Evolutionary conservation across 2,888 invertebrate species (phyloP).

Genomic region (Stratiomys singularior): DNA sequence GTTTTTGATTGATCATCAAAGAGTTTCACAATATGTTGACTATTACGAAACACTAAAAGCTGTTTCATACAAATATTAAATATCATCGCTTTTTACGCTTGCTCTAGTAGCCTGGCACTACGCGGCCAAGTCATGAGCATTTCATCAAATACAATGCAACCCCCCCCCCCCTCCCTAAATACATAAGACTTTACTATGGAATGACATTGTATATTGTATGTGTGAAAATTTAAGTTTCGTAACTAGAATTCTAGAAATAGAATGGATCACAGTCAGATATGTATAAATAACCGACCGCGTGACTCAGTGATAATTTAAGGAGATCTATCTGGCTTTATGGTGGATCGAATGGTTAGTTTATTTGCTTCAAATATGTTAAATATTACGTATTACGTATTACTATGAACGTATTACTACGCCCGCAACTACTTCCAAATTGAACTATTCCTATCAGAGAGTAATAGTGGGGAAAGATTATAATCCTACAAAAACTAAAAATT

Average conservation of each 20-base stretch:
- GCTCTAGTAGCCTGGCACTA: not conserved
- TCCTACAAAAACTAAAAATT: no score
- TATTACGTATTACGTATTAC: no score
- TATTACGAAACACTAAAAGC: not conserved
- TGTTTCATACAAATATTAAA: not conserved
- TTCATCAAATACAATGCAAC: not conserved
- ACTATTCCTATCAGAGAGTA: no score
- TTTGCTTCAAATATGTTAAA: no score
- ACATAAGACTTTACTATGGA: not conserved
- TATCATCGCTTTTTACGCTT: not conserved
- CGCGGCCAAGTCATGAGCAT: no score
- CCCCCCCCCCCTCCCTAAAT: no score
- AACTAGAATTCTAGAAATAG: slow-evolving; percentile 13
- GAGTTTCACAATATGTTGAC: not conserved
- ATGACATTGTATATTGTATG: no score
- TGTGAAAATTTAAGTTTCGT: not conserved
- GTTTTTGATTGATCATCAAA: slow-evolving; percentile 5
- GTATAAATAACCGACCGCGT: not conserved
- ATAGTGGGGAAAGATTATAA: no score
- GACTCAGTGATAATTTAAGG: not conserved
- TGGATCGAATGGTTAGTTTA: no score
- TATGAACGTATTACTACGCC: no score
- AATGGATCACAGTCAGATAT: not conserved
- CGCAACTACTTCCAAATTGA: no score
- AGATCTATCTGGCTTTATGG: no score